A percentile compares a stretch with the other conserved stretches of the same genome.
These are phyloP conservation scores for Amiota communis DNA, from an alignment of 2,888 invertebrate species.

Conservation along the genomic window DNA sequence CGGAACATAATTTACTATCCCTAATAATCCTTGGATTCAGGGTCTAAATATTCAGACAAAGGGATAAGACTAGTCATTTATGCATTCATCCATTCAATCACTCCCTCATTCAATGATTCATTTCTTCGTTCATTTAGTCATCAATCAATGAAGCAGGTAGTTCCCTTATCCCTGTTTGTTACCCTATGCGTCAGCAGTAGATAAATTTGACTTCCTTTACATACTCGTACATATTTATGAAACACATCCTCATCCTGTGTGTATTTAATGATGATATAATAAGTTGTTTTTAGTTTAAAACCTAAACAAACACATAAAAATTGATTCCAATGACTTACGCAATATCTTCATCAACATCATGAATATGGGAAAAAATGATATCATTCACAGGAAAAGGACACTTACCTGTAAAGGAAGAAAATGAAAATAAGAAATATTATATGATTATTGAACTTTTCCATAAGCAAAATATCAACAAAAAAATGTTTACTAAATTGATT, in stretches of 20 bases:
- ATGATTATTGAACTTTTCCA: neutral
- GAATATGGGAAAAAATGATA: neutral
- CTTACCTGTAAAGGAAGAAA: constrained; percentile 54
- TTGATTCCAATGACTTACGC: constrained; percentile 51
- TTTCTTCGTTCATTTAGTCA: too few relatives aligned
- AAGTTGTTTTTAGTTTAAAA: neutral
- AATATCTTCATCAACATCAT: constrained; percentile 48
- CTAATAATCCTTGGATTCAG: neutral
- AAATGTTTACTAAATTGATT: constrained; percentile 42
- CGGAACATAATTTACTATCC: too few relatives aligned
- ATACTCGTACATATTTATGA: too few relatives aligned
- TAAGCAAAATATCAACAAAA: constrained; percentile 19
- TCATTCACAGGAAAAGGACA: constrained; percentile 33
- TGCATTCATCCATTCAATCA: too few relatives aligned
- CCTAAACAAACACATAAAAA: constrained; percentile 22
- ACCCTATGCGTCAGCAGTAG: too few relatives aligned
- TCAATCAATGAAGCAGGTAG: neutral
- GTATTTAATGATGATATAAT: too few relatives aligned
- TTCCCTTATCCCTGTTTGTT: neutral
- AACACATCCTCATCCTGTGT: too few relatives aligned
- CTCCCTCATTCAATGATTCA: too few relatives aligned
- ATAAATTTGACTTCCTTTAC: too few relatives aligned
- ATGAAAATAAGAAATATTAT: constrained; percentile 27
- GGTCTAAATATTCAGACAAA: neutral
- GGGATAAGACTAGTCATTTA: neutral